Evolutionary conservation across 2,797 vertebrate genomes (phyloP).

Genomic region (Hippocampus kuda): DNA sequence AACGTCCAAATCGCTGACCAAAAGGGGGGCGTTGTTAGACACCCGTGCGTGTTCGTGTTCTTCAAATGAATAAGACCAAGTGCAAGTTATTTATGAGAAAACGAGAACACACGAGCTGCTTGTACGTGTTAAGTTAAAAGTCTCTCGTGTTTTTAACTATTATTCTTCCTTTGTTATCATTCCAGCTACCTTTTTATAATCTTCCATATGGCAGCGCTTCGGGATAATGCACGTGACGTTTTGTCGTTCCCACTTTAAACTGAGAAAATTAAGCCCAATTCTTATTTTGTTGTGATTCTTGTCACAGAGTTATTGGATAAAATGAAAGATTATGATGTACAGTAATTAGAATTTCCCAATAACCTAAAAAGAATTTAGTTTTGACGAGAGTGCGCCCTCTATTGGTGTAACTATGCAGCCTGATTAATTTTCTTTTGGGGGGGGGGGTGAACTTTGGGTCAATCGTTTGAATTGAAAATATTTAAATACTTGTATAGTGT

Average conservation of each 20-base stretch:
- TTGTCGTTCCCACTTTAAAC: neutral
- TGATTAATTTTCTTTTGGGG: neutral
- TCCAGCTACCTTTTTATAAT: neutral
- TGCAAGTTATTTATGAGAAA: neutral
- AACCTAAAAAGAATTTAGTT: neutral
- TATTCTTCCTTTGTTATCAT: neutral
- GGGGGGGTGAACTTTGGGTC: neutral
- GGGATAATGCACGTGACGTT: neutral
- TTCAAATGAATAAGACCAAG: neutral
- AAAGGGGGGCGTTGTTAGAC: slow-evolving; percentile 57
- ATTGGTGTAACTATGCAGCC: neutral
- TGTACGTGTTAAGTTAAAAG: neutral
- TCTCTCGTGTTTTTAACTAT: neutral
- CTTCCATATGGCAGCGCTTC: slow-evolving; percentile 7
- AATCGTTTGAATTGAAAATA: neutral
- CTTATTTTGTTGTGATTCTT: neutral
- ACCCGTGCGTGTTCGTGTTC: neutral
- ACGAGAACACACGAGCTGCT: neutral
- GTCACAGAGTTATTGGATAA: neutral
- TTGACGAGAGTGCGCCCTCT: neutral
- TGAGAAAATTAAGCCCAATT: neutral
- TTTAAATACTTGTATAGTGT: neutral
- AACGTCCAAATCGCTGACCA: slow-evolving; percentile 22
- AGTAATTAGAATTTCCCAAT: neutral
- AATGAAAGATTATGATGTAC: neutral